Conservation (phyloP, 2,797 vertebrate genomes). For the Phrynocephalus guinanensis region DNA sequence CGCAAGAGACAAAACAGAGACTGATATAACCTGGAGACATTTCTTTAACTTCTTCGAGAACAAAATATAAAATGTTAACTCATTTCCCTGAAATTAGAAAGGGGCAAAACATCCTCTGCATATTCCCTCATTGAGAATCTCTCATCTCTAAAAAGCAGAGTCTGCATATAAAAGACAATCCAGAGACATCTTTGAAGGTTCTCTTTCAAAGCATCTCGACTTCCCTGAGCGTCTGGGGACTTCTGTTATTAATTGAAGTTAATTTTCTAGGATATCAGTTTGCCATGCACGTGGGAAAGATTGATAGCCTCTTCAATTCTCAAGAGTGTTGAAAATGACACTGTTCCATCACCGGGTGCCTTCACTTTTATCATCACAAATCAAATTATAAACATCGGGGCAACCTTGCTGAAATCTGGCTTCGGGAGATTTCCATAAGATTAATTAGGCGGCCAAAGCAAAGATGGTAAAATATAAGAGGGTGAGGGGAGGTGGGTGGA, state of each 20-base stretch:
- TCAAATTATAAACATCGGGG: constrained; percentile 99
- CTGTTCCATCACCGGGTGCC: constrained; percentile 88
- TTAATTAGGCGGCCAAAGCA: constrained; percentile 98
- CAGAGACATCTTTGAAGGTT: constrained; percentile 98
- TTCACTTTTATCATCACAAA: constrained; percentile 95
- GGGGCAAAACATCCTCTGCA: constrained; percentile 49
- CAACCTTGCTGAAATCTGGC: constrained; percentile 95
- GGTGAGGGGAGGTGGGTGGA: constrained; percentile 45
- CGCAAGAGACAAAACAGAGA: constrained; percentile 59
- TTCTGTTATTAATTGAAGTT: constrained; percentile 99
- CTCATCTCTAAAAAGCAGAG: constrained; percentile 78
- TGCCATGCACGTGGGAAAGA: constrained; percentile 97
- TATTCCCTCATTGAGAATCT: constrained; percentile 71
- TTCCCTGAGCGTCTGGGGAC: constrained; percentile 89
- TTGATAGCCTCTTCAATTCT: constrained; percentile 97
- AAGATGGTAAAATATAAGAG: constrained; percentile 86
- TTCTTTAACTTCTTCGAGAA: constrained; percentile 67
- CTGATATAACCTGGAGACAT: constrained; percentile 71
- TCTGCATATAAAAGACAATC: constrained; percentile 90
- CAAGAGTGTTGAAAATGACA: constrained; percentile 93
- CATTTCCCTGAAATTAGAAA: constrained; percentile 68
- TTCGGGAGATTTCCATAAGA: constrained; percentile 99
- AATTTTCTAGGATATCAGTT: constrained; percentile 99
- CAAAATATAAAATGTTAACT: constrained; percentile 67
- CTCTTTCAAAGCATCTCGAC: constrained; percentile 93